phyloP scores from a whole-genome alignment of 2,888 invertebrate species.

The Eupithecia abbreviata region DNA sequence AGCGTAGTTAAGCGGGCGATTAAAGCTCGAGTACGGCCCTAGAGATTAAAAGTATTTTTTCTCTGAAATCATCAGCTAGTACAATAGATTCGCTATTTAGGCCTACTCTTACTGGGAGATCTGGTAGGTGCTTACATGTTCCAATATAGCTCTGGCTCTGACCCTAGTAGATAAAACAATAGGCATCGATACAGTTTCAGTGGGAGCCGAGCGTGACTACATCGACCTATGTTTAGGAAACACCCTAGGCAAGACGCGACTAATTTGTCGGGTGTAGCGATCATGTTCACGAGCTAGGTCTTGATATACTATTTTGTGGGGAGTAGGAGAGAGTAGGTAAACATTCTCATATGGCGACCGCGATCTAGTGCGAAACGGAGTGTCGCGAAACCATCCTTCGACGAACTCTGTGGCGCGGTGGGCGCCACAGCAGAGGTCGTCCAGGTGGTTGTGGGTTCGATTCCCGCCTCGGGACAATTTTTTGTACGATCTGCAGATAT shows the following conservation, averaged over 20 bases:
- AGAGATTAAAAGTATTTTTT: too few relatives aligned
- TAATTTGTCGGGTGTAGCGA: background rate
- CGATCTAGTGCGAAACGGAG: background rate
- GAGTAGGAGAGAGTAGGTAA: too few relatives aligned
- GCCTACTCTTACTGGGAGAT: background rate
- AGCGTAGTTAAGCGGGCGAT: too few relatives aligned
- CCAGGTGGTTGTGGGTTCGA: too few relatives aligned
- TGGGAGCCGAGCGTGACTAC: background rate
- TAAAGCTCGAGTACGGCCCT: too few relatives aligned
- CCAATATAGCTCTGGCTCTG: background rate
- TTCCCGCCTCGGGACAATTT: too few relatives aligned
- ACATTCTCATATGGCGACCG: too few relatives aligned
- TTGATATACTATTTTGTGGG: background rate
- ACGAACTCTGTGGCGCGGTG: too few relatives aligned
- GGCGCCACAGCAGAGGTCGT: too few relatives aligned
- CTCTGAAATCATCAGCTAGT: too few relatives aligned
- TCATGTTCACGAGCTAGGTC: background rate
- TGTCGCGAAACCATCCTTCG: background rate
- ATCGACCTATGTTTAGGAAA: background rate
- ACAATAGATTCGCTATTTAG: too few relatives aligned
- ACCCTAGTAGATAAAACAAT: background rate
- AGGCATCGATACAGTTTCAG: constrained; percentile 1
- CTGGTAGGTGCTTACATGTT: background rate
- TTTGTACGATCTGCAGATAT: too few relatives aligned
- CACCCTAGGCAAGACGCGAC: background rate